A percentile compares a stretch with the other conserved stretches of the same genome.
Evolutionary conservation across 2,888 invertebrate genomes (phyloP).

Genomic region (Pimpla rufipes): DNA sequence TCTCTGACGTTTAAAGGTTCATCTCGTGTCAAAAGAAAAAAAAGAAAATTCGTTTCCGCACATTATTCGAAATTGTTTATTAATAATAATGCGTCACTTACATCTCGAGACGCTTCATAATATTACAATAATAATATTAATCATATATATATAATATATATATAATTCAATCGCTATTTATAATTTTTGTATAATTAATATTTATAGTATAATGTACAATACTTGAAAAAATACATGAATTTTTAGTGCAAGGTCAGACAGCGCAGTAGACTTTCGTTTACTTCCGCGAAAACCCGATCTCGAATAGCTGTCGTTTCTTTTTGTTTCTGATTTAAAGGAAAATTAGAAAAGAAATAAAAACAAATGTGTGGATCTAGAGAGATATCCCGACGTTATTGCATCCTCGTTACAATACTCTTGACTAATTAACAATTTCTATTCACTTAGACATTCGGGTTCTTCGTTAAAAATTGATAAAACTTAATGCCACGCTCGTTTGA

Average conservation of each 20-base stretch:
- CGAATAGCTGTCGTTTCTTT: constrained; percentile 54
- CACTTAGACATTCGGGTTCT: constrained; percentile 32
- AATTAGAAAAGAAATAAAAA: constrained; percentile 36
- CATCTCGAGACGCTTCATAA: constrained; percentile 73
- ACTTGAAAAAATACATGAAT: constrained; percentile 82
- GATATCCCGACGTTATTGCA: constrained; percentile 58
- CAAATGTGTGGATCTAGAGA: constrained; percentile 35
- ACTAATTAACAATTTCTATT: constrained; percentile 64
- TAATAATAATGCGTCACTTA: constrained; percentile 75
- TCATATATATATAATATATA: constrained; percentile 65
- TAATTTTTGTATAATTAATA: constrained; percentile 79
- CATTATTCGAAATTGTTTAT: constrained; percentile 81
- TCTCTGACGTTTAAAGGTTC: constrained; percentile 49
- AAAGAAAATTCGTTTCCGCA: constrained; percentile 64
- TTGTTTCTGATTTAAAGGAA: constrained; percentile 14
- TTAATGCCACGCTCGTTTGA: constrained; percentile 60
- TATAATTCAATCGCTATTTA: constrained; percentile 72
- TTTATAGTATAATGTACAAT: constrained; percentile 81
- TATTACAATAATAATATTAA: constrained; percentile 77
- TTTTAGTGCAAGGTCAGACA: constrained; percentile 79
- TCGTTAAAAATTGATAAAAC: constrained; percentile 30
- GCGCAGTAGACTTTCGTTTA: constrained; percentile 68
- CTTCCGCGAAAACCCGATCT: constrained; percentile 64
- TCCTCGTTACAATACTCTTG: constrained; percentile 55
- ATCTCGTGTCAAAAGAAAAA: constrained; percentile 49